Evolutionary conservation across 2,113 vertebrate genomes (phyloP).

Genomic region (Carassius gibelio): DNA sequence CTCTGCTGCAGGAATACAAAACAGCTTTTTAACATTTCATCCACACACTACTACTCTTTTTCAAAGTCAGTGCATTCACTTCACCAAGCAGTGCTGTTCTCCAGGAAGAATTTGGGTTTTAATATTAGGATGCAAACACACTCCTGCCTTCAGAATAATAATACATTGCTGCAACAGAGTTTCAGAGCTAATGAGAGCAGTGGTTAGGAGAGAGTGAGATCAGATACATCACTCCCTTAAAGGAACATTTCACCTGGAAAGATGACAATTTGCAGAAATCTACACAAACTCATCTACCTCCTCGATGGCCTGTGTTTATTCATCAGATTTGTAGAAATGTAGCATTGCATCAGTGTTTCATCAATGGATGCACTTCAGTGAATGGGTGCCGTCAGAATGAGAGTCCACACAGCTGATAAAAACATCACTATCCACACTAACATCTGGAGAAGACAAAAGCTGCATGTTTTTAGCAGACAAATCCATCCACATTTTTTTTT

Average conservation of each 20-base stretch:
- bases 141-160: background rate
- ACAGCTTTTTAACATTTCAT: background rate
- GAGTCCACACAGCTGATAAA: too few species aligned
- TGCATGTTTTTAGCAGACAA: too few species aligned
- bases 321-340: too few species aligned
- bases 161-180: background rate
- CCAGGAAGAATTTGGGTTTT: background rate
- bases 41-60: background rate
- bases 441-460: too few species aligned
- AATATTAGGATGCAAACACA: background rate
- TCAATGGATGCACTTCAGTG: too few species aligned
- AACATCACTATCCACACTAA: too few species aligned
- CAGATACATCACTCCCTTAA: background rate
- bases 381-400: too few species aligned
- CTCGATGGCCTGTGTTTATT: too few species aligned
- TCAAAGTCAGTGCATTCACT: background rate
- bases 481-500: too few species aligned
- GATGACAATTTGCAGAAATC: background rate
- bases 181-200: background rate
- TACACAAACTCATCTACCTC: background rate
- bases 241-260: background rate
- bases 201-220: background rate
- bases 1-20: slow-evolving; percentile 57
- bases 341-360: too few species aligned
- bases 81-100: background rate